These are phyloP conservation scores for Acronicta leporina DNA, from an alignment of 2,888 invertebrate species.

Conservation along the genomic window DNA sequence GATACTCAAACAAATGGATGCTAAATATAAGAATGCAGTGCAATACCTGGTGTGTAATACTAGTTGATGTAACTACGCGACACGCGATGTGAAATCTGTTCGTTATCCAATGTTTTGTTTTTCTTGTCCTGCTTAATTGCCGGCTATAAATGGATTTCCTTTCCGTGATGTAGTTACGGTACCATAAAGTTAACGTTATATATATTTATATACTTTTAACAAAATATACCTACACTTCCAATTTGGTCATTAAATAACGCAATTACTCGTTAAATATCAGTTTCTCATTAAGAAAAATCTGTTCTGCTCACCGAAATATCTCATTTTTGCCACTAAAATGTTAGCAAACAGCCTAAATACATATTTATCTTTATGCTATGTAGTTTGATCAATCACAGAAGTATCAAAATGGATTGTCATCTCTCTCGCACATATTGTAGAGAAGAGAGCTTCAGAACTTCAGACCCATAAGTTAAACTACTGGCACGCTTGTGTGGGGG, in stretches of 20 bases:
- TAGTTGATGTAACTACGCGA: slow-evolving; percentile 24
- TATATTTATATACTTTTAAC: not conserved
- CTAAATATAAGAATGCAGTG: slow-evolving; percentile 27
- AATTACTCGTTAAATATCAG: slow-evolving; percentile 1
- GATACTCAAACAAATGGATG: slow-evolving; percentile 32
- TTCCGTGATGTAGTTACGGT: slow-evolving; percentile 19
- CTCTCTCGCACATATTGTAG: slow-evolving; percentile 43
- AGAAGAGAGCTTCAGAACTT: slow-evolving; percentile 25
- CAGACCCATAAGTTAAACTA: slow-evolving; percentile 41
- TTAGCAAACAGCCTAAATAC: slow-evolving; percentile 20
- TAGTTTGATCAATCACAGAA: slow-evolving; percentile 42
- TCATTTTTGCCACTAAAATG: slow-evolving; percentile 8
- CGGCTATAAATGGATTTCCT: slow-evolving; percentile 12
- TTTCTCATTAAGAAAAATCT: not conserved
- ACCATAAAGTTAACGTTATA: slow-evolving; percentile 5
- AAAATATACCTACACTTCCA: too few species aligned
- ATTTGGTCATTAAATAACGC: not conserved
- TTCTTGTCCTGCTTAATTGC: slow-evolving; percentile 13
- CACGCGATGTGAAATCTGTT: slow-evolving; percentile 30
- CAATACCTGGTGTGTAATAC: slow-evolving; percentile 17
- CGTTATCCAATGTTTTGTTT: slow-evolving; percentile 21
- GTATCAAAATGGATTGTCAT: slow-evolving; percentile 51
- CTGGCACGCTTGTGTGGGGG: slow-evolving; percentile 56
- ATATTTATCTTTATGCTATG: slow-evolving; percentile 19
- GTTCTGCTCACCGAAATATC: not conserved